A percentile compares a stretch with the other conserved stretches of the same genome.
phyloP scores from a whole-genome alignment of 2,113 vertebrate species.

The Megaleporinus macrocephalus region DNA sequence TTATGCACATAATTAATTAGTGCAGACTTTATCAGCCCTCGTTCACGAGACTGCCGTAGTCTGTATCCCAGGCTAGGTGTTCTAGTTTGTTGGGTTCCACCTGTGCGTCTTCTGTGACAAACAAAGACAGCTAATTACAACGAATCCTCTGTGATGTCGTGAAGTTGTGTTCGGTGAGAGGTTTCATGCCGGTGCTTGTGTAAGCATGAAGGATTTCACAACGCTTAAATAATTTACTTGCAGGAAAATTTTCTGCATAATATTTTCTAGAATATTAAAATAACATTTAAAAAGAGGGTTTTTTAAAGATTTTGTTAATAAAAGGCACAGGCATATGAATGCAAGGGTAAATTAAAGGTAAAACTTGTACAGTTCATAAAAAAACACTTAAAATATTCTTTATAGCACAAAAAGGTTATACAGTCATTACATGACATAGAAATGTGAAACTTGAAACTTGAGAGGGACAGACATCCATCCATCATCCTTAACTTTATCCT shows the following conservation, averaged over 20 bases:
- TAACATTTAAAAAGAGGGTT: too few species aligned
- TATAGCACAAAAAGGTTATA: too few species aligned
- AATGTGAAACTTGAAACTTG: too few species aligned
- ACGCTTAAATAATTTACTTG: neutral
- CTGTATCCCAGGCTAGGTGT: constrained; percentile 15
- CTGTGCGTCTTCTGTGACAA: neutral
- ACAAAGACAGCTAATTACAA: neutral
- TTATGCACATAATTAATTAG: constrained; percentile 56
- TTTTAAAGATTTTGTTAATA: too few species aligned
- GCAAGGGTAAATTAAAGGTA: too few species aligned
- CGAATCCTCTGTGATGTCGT: neutral
- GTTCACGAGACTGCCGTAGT: constrained; percentile 26
- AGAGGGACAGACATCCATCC: too few species aligned
- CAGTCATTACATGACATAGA: too few species aligned
- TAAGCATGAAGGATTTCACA: neutral
- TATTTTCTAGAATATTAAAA: neutral
- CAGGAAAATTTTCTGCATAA: neutral
- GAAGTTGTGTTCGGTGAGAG: neutral
- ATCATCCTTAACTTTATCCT: too few species aligned
- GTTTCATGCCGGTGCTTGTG: neutral
- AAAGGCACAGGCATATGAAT: too few species aligned
- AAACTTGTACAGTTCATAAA: too few species aligned
- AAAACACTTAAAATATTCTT: too few species aligned
- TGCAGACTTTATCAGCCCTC: constrained; percentile 39
- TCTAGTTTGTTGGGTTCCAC: constrained; percentile 21